These are phyloP conservation scores for Dascyllus trimaculatus DNA, from an alignment of 2,113 vertebrate genomes.

Conservation along the genomic window DNA sequence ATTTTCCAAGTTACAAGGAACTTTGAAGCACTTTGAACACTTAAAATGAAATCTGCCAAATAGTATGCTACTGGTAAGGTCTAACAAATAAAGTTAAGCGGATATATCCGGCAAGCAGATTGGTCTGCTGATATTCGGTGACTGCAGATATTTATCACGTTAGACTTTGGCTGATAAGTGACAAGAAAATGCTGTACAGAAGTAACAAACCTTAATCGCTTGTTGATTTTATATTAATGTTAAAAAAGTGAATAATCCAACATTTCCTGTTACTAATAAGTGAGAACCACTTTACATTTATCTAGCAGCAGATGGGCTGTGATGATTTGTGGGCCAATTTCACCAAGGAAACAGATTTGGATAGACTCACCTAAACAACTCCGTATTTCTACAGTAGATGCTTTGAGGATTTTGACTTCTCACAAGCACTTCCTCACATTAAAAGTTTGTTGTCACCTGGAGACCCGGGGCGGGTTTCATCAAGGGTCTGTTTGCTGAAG, in stretches of 20 bases:
- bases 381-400: not conserved
- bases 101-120: not conserved
- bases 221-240: too few species aligned
- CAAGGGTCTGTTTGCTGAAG: slow-evolving; percentile 67
- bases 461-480: slow-evolving; percentile 55
- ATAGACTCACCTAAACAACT: not conserved
- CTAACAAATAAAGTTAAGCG: not conserved
- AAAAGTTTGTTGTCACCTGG: slow-evolving; percentile 60
- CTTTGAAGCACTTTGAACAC: not conserved
- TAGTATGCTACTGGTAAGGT: not conserved
- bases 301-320: not conserved
- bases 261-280: not conserved
- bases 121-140: not conserved
- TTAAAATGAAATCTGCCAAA: not conserved
- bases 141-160: not conserved
- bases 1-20: not conserved
- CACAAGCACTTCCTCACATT: slow-evolving; percentile 44
- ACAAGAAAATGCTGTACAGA: not conserved
- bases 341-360: not conserved
- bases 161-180: too few species aligned
- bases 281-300: not conserved
- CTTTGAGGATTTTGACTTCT: slow-evolving; percentile 25
- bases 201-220: not conserved
- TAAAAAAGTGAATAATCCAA: not conserved
- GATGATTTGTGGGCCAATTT: slow-evolving; percentile 7